A percentile compares a stretch with the other conserved stretches of the same genome.
Conservation (phyloP, 2,113 vertebrate species). For the Carassius auratus region DNA sequence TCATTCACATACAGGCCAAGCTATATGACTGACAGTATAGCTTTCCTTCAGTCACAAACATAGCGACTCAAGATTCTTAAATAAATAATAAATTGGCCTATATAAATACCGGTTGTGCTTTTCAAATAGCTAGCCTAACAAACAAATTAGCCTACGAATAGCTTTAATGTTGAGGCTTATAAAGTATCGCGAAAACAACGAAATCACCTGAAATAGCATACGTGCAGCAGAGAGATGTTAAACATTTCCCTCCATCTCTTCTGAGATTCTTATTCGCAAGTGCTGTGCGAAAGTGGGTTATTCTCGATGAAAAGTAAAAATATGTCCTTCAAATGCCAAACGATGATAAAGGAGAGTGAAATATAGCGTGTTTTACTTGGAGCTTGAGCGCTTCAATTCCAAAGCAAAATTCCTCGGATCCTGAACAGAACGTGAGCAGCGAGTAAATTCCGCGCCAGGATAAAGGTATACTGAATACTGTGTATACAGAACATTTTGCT, state of each 20-base stretch:
- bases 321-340: not conserved
- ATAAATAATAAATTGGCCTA: too few relatives aligned
- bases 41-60: not conserved
- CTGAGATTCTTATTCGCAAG: not conserved
- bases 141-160: not conserved
- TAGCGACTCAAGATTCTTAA: not conserved
- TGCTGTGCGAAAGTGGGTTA: not conserved
- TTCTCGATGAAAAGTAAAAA: not conserved
- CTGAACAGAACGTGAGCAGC: conserved; percentile 79
- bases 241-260: not conserved
- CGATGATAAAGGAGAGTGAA: not conserved
- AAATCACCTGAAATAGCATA: not conserved
- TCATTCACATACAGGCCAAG: not conserved
- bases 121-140: not conserved
- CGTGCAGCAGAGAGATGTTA: not conserved
- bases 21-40: not conserved
- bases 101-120: not conserved
- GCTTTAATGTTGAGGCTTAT: not conserved
- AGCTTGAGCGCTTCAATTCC: conserved; percentile 2
- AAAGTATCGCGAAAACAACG: not conserved
- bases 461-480: conserved; percentile 63
- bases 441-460: conserved; percentile 72
- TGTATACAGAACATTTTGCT: not conserved
- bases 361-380: not conserved
- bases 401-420: conserved; percentile 72